Evolutionary conservation across 2,797 vertebrate genomes (phyloP).

Genomic region (Pempheris klunzingeri): DNA sequence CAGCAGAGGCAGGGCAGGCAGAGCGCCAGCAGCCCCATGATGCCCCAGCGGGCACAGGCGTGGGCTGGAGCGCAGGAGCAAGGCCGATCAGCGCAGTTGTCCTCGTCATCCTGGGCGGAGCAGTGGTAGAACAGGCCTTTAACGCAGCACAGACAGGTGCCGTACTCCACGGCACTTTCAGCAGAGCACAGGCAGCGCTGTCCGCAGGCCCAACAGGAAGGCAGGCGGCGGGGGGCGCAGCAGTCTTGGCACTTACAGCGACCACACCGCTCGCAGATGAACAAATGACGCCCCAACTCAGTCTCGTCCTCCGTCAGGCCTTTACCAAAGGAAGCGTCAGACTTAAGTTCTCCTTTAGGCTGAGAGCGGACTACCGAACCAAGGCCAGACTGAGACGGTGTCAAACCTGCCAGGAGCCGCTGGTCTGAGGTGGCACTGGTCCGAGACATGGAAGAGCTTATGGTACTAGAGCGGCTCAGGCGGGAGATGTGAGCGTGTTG

Average conservation of each 20-base stretch:
- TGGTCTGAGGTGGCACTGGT: slow-evolving; percentile 94
- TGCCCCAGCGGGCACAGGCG: slow-evolving; percentile 92
- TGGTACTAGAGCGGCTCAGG: slow-evolving; percentile 95
- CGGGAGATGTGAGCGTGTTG: slow-evolving; percentile 88
- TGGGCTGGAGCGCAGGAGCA: slow-evolving; percentile 92
- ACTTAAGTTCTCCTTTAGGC: slow-evolving; percentile 89
- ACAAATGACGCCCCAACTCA: slow-evolving; percentile 85
- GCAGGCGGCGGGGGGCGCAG: slow-evolving; percentile 90
- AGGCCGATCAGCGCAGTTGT: slow-evolving; percentile 95
- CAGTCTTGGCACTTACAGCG: slow-evolving; percentile 95
- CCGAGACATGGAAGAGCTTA: slow-evolving; percentile 93
- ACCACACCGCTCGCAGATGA: slow-evolving; percentile 95
- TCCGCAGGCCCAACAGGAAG: slow-evolving; percentile 95
- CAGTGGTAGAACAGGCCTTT: slow-evolving; percentile 99
- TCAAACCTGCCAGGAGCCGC: slow-evolving; percentile 90
- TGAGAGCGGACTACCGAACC: slow-evolving; percentile 89
- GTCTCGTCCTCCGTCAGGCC: slow-evolving; percentile 79
- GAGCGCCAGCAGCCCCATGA: slow-evolving; percentile 92
- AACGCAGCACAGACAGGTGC: slow-evolving; percentile 95
- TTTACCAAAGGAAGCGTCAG: slow-evolving; percentile 87
- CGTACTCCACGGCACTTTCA: slow-evolving; percentile 92
- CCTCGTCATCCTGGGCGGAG: slow-evolving; percentile 93
- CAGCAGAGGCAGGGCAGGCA: slow-evolving; percentile 98
- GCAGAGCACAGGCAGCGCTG: slow-evolving; percentile 96
- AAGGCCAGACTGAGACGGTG: slow-evolving; percentile 84